Evolutionary conservation across 92 coral and sea anemone species (phyloP), one percentile per base, ranked within the genome.

Genomic region (Zoanthus gigantus): DNA sequence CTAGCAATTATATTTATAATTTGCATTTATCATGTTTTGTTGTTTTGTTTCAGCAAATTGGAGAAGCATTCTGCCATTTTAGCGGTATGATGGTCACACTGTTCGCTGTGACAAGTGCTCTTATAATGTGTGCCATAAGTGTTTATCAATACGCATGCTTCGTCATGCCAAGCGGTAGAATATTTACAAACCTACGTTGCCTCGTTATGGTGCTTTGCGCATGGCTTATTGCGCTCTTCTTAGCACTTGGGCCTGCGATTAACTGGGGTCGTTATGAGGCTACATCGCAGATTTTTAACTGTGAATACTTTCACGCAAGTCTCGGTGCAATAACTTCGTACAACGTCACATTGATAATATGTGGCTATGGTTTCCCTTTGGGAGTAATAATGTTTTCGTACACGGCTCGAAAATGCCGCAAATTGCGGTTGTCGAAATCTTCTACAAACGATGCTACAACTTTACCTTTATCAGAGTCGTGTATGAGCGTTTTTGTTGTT

Each of bases 261-360:
- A 93, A 87, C 74, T 96, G 99, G 99, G 99, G 99, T 18, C 99
- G 99, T 45, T 96, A 96, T 68, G 99, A 96, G 57, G 95, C 95
- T 77, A 93, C 99, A 0, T 95, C 98, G 17, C 92, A 94, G 68
- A 95, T 96, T 18, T 96, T 95, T 86, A 94, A 93, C 93, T 96
- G 99, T 90, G 96, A 95, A 34, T 94, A 83, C 30, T 92, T 83
- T 74, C 95, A 96, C 89, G 77, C 98, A 2, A 96, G 87, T 71
- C 85, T 87, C 57, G 83, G 76, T 9, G 93, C 96, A 15, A 93
- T 93, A 56, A 87, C 92, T 37, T 95, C 99, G 9, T 96, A 96
- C 88, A 93, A 93, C 73, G 85, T 93, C 9, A 89, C 98, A 3
- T 78, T 96, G 54, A 95, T 95, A 92, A 58, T 93, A 18, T 96